Percentiles rank a stretch among this genome's conserved stretches.
Evolutionary conservation across 2,888 invertebrate species (phyloP).

Genomic region (Megaustenia siamemsis): DNA sequence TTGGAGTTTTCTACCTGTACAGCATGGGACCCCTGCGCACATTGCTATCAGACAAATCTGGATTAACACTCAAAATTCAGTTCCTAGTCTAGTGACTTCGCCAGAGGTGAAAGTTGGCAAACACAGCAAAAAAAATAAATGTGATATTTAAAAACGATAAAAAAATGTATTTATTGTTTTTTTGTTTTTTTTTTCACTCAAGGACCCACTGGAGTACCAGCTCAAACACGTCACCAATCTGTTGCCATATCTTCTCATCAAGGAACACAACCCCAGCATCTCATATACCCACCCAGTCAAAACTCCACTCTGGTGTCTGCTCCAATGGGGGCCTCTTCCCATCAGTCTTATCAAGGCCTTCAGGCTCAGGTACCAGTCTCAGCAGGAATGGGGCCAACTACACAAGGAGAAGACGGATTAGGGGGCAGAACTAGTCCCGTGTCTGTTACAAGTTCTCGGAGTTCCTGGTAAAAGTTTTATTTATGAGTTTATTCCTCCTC

Average conservation of each 20-base stretch:
- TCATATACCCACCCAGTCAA: conserved; percentile 36
- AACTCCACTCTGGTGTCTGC: conserved; percentile 6
- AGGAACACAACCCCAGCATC: conserved; percentile 31
- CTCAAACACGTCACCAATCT: conserved; percentile 5
- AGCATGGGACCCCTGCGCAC: too few species aligned
- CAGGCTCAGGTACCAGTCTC: not conserved
- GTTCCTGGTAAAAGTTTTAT: conserved; percentile 58
- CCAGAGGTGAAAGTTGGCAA: too few species aligned
- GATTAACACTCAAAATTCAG: too few species aligned
- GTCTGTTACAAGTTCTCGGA: conserved; percentile 54
- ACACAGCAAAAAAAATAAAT: too few species aligned
- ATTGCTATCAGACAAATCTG: too few species aligned
- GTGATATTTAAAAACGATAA: too few species aligned
- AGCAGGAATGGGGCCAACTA: not conserved
- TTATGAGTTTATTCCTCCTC: not conserved
- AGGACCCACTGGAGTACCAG: conserved; percentile 14
- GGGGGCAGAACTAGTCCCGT: conserved; percentile 50
- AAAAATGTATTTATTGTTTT: too few species aligned
- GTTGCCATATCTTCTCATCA: conserved; percentile 39
- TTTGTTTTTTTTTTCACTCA: not conserved
- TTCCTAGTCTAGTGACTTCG: too few species aligned
- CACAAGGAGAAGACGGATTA: conserved; percentile 30
- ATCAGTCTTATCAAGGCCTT: conserved; percentile 27
- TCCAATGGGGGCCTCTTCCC: not conserved
- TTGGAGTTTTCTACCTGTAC: too few species aligned